Conservation (phyloP, 2,888 invertebrate genomes). For the Serripes groenlandicus region DNA sequence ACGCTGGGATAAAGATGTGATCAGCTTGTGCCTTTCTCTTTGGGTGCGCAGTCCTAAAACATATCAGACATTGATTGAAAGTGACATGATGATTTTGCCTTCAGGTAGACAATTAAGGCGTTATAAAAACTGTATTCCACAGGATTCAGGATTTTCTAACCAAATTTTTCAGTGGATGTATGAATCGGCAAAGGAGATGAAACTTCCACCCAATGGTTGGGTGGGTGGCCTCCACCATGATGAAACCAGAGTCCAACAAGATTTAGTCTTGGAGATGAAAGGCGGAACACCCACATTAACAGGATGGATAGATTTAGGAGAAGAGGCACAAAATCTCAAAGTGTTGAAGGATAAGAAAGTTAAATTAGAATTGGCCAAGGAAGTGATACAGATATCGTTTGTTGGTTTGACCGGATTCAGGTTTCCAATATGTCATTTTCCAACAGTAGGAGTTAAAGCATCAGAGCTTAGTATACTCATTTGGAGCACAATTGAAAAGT, state of each 20-base stretch:
- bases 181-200: slow-evolving; percentile 23
- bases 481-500: slow-evolving; percentile 34
- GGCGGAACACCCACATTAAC: slow-evolving; percentile 14
- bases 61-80: slow-evolving; percentile 36
- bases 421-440: slow-evolving; percentile 45
- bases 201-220: slow-evolving; percentile 28
- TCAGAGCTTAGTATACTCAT: slow-evolving; percentile 42
- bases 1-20: too few species aligned
- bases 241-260: slow-evolving; percentile 55
- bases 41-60: too few species aligned
- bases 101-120: neutral
- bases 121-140: slow-evolving; percentile 23
- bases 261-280: slow-evolving; percentile 30
- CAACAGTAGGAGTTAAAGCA: slow-evolving; percentile 36
- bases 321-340: slow-evolving; percentile 36
- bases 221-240: slow-evolving; percentile 48
- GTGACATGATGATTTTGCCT: slow-evolving; percentile 25
- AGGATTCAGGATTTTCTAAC: slow-evolving; percentile 39
- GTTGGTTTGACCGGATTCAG: slow-evolving; percentile 57
- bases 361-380: slow-evolving; percentile 24
- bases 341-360: slow-evolving; percentile 29
- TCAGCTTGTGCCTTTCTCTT: too few species aligned
- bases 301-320: slow-evolving; percentile 52
- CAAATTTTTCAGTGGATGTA: slow-evolving; percentile 46
- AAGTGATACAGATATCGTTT: slow-evolving; percentile 55